A percentile compares a stretch with the other conserved stretches of the same genome.
Conservation (phyloP, 1,140 invertebrate species). For the Pemphigus obesinymphae region DNA sequence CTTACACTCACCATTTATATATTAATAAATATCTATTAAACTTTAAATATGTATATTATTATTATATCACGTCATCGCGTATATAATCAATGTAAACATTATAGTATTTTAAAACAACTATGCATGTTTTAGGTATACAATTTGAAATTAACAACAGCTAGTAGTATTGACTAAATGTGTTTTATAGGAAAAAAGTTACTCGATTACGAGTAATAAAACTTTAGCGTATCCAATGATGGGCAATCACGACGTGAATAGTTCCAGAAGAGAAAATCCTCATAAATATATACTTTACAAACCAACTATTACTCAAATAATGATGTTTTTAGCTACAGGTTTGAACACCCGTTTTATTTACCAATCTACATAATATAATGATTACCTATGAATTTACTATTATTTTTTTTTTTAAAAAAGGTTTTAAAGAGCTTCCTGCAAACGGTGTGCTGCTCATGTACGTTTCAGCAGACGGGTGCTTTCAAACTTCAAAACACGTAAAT, state of each 20-base stretch:
- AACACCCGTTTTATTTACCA: not conserved
- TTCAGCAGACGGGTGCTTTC: slow-evolving; percentile 87
- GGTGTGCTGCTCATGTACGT: slow-evolving; percentile 88
- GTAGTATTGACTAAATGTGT: not conserved
- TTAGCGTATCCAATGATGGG: slow-evolving; percentile 49
- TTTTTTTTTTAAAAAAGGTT: slow-evolving; percentile 52
- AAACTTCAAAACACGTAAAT: slow-evolving; percentile 81
- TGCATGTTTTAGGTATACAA: too few species aligned
- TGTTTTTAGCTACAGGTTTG: slow-evolving; percentile 81
- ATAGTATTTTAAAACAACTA: too few species aligned
- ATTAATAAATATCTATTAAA: too few species aligned
- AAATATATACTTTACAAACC: slow-evolving; percentile 96
- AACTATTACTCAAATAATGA: slow-evolving; percentile 86
- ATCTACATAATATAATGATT: not conserved
- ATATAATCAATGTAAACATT: too few species aligned
- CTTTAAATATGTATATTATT: too few species aligned
- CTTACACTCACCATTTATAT: too few species aligned
- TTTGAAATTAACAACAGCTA: too few species aligned
- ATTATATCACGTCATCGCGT: too few species aligned
- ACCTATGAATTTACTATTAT: not conserved
- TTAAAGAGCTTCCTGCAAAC: slow-evolving; percentile 87
- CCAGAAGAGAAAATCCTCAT: slow-evolving; percentile 86
- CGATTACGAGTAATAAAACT: slow-evolving; percentile 49
- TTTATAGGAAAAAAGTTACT: slow-evolving; percentile 50
- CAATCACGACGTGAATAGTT: slow-evolving; percentile 36